These are phyloP conservation scores for Phalloptychus januarius DNA, from an alignment of 2,797 vertebrate species.

Conservation along the genomic window DNA sequence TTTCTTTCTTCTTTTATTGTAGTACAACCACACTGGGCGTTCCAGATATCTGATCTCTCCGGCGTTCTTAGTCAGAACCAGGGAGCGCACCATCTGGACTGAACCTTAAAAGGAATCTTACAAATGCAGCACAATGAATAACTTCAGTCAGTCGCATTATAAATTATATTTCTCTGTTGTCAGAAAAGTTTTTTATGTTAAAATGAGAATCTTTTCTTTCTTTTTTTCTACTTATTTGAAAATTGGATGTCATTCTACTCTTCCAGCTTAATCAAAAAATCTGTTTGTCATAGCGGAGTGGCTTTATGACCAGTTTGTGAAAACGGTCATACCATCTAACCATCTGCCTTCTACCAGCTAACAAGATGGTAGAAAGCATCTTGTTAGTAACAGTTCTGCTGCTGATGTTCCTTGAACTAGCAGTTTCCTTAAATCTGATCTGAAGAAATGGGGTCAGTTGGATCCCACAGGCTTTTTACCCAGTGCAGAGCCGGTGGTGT, in stretches of 20 bases:
- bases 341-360: too few species aligned
- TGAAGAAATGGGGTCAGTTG: too few species aligned
- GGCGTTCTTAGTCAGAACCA: not conserved
- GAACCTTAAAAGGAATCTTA: conserved; percentile 8
- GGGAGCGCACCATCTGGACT: not conserved
- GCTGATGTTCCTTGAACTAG: not conserved
- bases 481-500: too few species aligned
- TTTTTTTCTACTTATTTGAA: not conserved
- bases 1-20: not conserved
- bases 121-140: conserved; percentile 1
- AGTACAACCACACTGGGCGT: not conserved
- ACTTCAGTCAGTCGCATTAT: conserved; percentile 2
- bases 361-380: too few species aligned
- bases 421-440: conserved; percentile 10
- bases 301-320: not conserved
- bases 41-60: not conserved
- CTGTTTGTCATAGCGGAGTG: not conserved
- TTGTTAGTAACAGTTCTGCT: not conserved
- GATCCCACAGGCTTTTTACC: too few species aligned
- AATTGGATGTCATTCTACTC: not conserved
- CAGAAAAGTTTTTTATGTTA: not conserved
- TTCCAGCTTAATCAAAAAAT: not conserved
- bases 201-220: not conserved
- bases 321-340: not conserved
- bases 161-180: not conserved